A percentile compares a stretch with the other conserved stretches of the same genome.
These are phyloP conservation scores for Emydura subglobosa DNA, from an alignment of 2,113 vertebrate genomes.

Conservation along the genomic window DNA sequence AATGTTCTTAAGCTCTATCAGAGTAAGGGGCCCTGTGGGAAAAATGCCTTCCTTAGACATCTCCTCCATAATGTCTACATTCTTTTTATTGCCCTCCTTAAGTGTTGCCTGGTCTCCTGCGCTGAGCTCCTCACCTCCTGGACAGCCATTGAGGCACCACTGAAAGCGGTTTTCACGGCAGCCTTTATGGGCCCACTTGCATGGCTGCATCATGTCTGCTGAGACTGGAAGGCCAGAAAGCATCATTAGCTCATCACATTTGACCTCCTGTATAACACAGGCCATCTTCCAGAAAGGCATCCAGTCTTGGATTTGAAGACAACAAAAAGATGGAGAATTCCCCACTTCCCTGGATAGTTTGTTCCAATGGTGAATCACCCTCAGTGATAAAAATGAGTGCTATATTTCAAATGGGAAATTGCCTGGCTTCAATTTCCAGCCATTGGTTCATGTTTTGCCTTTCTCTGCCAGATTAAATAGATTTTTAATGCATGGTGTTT, in stretches of 20 bases:
- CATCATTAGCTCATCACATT: not conserved
- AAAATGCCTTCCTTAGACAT: too few relatives aligned
- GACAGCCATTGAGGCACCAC: not conserved
- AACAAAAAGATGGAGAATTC: not conserved
- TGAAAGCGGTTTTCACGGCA: not conserved
- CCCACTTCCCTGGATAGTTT: not conserved
- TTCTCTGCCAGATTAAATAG: not conserved
- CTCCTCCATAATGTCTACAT: not conserved
- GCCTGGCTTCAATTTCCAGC: not conserved
- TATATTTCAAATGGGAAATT: not conserved
- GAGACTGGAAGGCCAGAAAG: not conserved
- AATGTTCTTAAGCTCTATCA: not conserved
- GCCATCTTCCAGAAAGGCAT: not conserved
- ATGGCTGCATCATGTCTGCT: too few relatives aligned
- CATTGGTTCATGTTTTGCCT: not conserved
- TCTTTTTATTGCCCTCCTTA: not conserved
- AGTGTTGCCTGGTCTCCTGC: too few relatives aligned
- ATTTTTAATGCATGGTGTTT: accelerated
- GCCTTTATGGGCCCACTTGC: not conserved
- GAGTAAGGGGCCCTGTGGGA: not conserved
- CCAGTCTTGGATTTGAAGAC: not conserved
- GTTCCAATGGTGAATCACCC: not conserved
- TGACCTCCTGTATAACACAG: not conserved
- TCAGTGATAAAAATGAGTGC: not conserved
- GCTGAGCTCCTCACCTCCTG: not conserved